phyloP scores from a whole-genome alignment of 2,797 vertebrate species.

The Mus caroli region DNA sequence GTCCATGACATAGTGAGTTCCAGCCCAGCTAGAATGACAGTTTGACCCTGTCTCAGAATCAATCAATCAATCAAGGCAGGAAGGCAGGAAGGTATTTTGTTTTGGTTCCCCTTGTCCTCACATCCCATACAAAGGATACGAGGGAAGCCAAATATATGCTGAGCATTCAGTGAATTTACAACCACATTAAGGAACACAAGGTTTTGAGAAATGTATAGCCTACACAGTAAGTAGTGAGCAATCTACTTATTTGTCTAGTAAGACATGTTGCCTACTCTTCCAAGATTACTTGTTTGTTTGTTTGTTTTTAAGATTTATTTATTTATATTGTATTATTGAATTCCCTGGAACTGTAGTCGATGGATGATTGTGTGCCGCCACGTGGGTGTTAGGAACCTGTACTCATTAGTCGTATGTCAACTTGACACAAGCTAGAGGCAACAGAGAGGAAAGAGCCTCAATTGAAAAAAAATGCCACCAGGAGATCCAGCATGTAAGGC shows the following conservation, averaged over 20 bases:
- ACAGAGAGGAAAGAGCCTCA: neutral
- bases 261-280: neutral
- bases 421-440: neutral
- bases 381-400: neutral
- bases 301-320: too few species aligned
- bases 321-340: neutral
- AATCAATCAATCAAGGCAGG: neutral
- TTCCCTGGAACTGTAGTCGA: neutral
- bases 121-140: neutral
- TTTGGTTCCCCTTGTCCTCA: neutral
- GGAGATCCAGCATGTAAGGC: neutral
- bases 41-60: neutral
- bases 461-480: neutral
- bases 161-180: neutral
- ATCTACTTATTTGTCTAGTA: conserved; percentile 49
- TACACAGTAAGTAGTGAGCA: conserved; percentile 5
- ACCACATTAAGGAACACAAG: neutral
- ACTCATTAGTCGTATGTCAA: too few species aligned
- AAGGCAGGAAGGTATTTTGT: neutral
- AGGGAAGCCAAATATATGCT: neutral
- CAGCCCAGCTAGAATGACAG: neutral
- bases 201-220: neutral
- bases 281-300: neutral
- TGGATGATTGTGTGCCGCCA: neutral
- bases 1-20: neutral